A percentile compares a stretch with the other conserved stretches of the same genome.
phyloP scores from a whole-genome alignment of 1,140 invertebrate species.

The Chionoecetes opilio region DNA sequence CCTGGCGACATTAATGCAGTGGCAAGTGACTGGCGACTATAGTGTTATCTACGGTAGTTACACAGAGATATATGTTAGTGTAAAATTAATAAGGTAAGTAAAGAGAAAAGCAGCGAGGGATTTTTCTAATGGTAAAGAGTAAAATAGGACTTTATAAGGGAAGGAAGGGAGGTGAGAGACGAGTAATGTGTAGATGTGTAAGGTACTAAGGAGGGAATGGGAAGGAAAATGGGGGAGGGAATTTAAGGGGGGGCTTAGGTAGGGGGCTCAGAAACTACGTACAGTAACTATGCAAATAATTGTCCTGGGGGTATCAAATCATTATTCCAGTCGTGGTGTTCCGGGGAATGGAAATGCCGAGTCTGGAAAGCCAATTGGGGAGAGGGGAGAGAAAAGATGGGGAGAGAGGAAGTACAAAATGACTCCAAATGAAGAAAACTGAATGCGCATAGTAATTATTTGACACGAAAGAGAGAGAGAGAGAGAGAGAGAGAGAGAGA shows the following conservation, averaged over 20 bases:
- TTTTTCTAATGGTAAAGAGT: not conserved
- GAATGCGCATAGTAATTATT: too few species aligned
- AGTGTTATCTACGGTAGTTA: too few species aligned
- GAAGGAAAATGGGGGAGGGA: not conserved
- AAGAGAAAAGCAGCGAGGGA: not conserved
- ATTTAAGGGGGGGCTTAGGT: not conserved
- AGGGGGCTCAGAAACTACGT: slow-evolving; percentile 30
- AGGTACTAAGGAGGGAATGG: not conserved
- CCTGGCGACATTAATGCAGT: too few species aligned
- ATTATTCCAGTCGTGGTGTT: slow-evolving; percentile 65
- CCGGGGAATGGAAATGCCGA: slow-evolving; percentile 65
- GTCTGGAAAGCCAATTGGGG: slow-evolving; percentile 68
- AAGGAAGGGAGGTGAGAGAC: not conserved
- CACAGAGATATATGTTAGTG: too few species aligned
- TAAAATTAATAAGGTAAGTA: not conserved
- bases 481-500: slow-evolving; percentile 57
- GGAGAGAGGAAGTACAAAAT: not conserved
- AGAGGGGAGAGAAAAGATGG: slow-evolving; percentile 48
- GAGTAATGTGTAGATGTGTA: too few species aligned
- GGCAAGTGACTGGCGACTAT: too few species aligned
- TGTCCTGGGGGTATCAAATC: slow-evolving; percentile 73
- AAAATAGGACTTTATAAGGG: too few species aligned
- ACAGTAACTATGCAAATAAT: slow-evolving; percentile 73
- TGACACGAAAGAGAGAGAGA: slow-evolving; percentile 37
- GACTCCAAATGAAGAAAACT: not conserved